phyloP scores from a whole-genome alignment of 1,140 invertebrate genomes.

The Contarinia nasturtii region DNA sequence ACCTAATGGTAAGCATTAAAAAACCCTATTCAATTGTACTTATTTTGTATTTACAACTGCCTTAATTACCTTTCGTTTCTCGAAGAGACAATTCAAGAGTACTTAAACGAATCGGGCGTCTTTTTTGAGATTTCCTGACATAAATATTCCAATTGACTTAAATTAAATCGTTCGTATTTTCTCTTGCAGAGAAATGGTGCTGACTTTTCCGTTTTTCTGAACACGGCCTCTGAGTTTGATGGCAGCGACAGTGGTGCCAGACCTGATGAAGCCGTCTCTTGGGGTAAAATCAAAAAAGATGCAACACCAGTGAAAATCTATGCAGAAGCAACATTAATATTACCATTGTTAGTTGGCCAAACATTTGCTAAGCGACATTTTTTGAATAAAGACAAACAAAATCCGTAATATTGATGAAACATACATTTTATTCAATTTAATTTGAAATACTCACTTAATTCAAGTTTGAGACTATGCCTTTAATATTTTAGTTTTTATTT shows the following conservation, averaged over 20 bases:
- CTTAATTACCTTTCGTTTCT: background rate
- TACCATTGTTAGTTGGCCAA: constrained; percentile 86
- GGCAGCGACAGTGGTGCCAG: constrained; percentile 94
- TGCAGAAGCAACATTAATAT: constrained; percentile 87
- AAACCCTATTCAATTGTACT: no score
- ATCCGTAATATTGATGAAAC: no score
- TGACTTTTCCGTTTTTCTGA: constrained; percentile 89
- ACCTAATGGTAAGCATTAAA: constrained; percentile 48
- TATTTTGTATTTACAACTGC: no score
- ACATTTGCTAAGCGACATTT: constrained; percentile 64
- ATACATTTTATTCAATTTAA: no score
- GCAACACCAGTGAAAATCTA: constrained; percentile 90
- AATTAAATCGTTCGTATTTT: no score
- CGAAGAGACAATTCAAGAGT: background rate
- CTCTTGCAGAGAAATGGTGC: constrained; percentile 67
- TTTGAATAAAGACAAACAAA: background rate
- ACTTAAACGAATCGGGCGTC: no score
- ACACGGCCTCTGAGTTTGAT: constrained; percentile 96
- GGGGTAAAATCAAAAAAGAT: constrained; percentile 89
- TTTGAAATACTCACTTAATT: no score
- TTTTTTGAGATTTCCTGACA: no score
- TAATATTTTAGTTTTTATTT: no score
- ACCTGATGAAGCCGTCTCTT: constrained; percentile 95
- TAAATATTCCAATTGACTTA: no score
- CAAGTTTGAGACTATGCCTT: no score